Conservation (phyloP, 2,797 vertebrate genomes). For the Lerista edwardsae region DNA sequence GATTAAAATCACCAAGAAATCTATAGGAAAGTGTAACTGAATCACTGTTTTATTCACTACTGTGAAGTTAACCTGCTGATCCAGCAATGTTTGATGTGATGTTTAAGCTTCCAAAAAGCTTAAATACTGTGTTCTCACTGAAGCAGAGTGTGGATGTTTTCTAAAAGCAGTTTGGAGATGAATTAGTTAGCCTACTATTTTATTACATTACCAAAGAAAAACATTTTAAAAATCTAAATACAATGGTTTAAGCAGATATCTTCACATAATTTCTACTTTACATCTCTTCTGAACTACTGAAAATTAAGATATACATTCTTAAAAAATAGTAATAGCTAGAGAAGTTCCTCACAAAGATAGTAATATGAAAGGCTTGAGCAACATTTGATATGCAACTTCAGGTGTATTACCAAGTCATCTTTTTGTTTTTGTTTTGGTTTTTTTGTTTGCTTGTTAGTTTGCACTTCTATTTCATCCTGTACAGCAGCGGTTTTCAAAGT, state of each 20-base stretch:
- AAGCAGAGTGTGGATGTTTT: conserved; percentile 4
- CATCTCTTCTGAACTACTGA: not conserved
- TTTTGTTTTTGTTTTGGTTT: not conserved
- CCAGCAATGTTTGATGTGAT: not conserved
- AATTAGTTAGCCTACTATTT: not conserved
- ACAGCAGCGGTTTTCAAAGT: too few relatives aligned
- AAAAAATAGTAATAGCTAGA: not conserved
- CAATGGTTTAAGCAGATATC: not conserved
- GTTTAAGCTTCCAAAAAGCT: not conserved
- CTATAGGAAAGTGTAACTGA: not conserved
- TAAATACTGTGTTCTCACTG: not conserved
- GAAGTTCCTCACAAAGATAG: not conserved
- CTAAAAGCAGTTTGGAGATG: not conserved
- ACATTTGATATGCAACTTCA: not conserved
- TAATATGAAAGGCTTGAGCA: not conserved
- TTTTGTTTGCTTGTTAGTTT: too few relatives aligned
- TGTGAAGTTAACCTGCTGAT: not conserved
- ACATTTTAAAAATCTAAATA: not conserved
- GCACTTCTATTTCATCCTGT: not conserved
- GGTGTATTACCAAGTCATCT: not conserved
- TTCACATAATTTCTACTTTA: not conserved
- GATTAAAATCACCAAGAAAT: conserved; percentile 6
- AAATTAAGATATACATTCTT: not conserved
- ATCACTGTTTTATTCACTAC: not conserved
- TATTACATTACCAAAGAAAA: not conserved